Base-by-base conservation (phyloP, 2,888 invertebrate species). In the Sarcophaga rosellei region DNA sequence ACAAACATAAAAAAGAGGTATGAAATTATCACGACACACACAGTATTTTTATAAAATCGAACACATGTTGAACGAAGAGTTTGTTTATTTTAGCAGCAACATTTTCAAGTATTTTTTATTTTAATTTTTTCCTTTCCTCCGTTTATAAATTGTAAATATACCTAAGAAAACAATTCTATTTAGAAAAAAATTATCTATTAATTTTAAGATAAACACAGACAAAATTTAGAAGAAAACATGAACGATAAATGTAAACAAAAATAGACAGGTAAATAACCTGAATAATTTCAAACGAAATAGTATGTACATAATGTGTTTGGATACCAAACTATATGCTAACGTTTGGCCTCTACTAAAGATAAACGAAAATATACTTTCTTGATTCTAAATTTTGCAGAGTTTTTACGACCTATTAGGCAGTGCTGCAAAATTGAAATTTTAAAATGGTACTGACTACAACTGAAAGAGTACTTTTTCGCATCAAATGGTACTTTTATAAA, bases 221-320 rank as follows among this genome's bases (percentile, higher is more conserved):
- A 35, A 53, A n/a, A 12, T 68, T 70, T 20, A 57, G 12, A 66
- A 73, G 59, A 73, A 72, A 61, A 53, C 5, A 47, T 35, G 8
- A 35, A 57, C 17, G 15, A 63, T 62, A 57, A 25, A 35, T 70
- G 45, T 70, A 84, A 79, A 79, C 72, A 84, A 84, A 84, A 84
- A 35, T 35, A 10, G 35, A 72, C 75, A 80, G 79, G 74, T 84
- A 79, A 74, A 84, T 75, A 77, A 61, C n/a, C 57, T 21, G 15
- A 66, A 68, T 35, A 35, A 35, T 35, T 35, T 35, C 8, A 35
- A 35, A 35, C 35, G 35, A 35, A 35, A 35, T 35, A 23, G 23
- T n/a, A n/a, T n/a, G 23, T 23, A 35, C 35, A 35, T 35, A 35
- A 35, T 10, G 35, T 35, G 8, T 35, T 35, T 35, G 35, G 45